phyloP scores from a whole-genome alignment of 2,113 vertebrate genomes.

The Rhinolophus sinicus region DNA sequence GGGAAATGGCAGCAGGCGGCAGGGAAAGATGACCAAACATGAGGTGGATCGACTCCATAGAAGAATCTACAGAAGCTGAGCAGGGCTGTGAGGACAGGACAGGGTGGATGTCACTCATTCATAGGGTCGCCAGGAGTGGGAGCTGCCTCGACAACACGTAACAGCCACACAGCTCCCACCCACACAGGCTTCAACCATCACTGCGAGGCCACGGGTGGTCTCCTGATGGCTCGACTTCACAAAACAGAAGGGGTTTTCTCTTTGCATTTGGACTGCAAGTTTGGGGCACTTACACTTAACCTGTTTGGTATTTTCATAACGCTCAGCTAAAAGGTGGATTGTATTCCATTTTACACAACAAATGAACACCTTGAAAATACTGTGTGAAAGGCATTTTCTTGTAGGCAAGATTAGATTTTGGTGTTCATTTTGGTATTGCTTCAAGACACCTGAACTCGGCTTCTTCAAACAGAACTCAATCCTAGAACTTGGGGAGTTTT shows the following conservation, averaged over 20 bases:
- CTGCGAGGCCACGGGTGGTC: not conserved
- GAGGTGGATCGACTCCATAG: not conserved
- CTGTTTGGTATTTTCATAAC: not conserved
- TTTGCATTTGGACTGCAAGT: not conserved
- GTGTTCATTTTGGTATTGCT: not conserved
- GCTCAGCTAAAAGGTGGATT: not conserved
- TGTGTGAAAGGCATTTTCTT: not conserved
- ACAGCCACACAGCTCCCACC: too few species aligned
- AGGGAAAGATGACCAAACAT: not conserved
- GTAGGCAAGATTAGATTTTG: not conserved
- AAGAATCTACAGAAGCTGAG: not conserved
- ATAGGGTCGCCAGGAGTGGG: not conserved
- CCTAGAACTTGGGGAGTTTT: not conserved
- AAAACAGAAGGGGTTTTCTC: not conserved
- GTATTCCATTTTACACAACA: not conserved
- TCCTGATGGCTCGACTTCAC: not conserved
- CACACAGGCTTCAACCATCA: rapidly evolving
- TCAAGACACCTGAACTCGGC: not conserved
- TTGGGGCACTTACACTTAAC: not conserved
- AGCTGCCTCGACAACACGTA: not conserved
- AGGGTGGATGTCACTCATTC: not conserved
- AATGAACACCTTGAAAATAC: constrained; percentile 10
- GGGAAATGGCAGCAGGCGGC: not conserved
- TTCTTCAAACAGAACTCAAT: not conserved
- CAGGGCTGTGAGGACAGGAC: not conserved